Base-by-base conservation (phyloP, 2,113 vertebrate genomes). In the Nettapus auritus region DNA sequence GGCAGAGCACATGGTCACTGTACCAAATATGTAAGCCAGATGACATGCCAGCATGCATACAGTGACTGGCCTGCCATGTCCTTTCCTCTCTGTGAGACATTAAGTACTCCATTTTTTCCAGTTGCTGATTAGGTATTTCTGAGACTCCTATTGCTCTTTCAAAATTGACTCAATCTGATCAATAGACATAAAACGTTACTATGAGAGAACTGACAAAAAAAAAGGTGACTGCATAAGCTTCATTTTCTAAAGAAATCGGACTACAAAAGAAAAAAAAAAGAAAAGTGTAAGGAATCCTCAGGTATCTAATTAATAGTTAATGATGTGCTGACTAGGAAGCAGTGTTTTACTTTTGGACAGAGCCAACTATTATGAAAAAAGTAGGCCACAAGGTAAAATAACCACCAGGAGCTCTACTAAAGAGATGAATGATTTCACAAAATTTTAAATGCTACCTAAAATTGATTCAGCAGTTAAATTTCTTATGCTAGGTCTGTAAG, bases 41-140 rank as follows among this genome's bases (percentile, higher is more conserved):
- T 44, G 33, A 42, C 25, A 36, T 9, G 7, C 14, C 17, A 40
- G 21, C 25, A 40, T 1, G 2, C 42, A 13, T 21, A 13, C 0
- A n/a, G n/a, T 71, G 25, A 16, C 17, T 63, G 42, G 7, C 57
- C 67, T 68, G 34, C 34, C 13, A 60, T 5, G 20, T 16, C 20
- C 6, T 53, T 89, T 71, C 42, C 34, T 56, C 25, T 68, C 53
- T 73, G 42, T 10, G 4, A 90, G 14, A 53, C 34, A 33, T 4
- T 46, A 50, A 20, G 11, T 13, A 67, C 40, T 48, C 78, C 5
- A 40, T 88, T 80, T 66, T 73, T 3, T 33, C 13, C 85, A 92
- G 15, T 26, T 69, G 13, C 19, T 77, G 42, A 88, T 40, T 48
- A 53, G 44, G 8, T 20, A 50, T 63, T 75, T 46, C 67, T 64